Evolutionary conservation across 1,140 invertebrate species (phyloP).

Genomic region (Riptortus pedestris): DNA sequence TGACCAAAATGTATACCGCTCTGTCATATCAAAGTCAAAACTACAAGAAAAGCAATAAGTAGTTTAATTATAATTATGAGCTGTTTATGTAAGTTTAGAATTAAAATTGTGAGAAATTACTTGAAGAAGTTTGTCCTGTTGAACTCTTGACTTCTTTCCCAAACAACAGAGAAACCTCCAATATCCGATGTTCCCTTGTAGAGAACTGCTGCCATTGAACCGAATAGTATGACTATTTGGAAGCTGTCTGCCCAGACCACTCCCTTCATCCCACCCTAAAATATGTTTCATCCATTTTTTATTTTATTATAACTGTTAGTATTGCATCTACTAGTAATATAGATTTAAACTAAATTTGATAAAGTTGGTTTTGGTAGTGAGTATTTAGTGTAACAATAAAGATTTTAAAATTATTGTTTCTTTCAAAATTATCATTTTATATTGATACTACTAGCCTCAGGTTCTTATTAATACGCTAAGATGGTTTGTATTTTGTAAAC

Average conservation of each 20-base stretch:
- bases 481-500: too few species aligned
- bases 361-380: too few species aligned
- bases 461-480: too few species aligned
- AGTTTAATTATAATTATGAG: background rate
- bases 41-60: slow-evolving; percentile 38
- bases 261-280: slow-evolving; percentile 79
- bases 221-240: slow-evolving; percentile 75
- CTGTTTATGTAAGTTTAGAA: background rate
- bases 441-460: too few species aligned
- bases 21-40: slow-evolving; percentile 52
- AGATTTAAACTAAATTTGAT: too few species aligned
- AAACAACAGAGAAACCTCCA: slow-evolving; percentile 62
- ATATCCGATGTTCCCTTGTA: slow-evolving; percentile 67
- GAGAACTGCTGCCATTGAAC: slow-evolving; percentile 65
- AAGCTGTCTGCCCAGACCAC: slow-evolving; percentile 90
- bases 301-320: too few species aligned
- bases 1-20: slow-evolving; percentile 65
- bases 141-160: slow-evolving; percentile 54
- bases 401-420: too few species aligned
- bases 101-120: slow-evolving; percentile 40
- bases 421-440: too few species aligned
- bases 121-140: slow-evolving; percentile 56
- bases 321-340: too few species aligned
- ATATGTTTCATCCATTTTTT: background rate
- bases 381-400: too few species aligned